These are phyloP conservation scores for Salticus scenicus DNA, from an alignment of 2,888 invertebrate species.

Conservation along the genomic window DNA sequence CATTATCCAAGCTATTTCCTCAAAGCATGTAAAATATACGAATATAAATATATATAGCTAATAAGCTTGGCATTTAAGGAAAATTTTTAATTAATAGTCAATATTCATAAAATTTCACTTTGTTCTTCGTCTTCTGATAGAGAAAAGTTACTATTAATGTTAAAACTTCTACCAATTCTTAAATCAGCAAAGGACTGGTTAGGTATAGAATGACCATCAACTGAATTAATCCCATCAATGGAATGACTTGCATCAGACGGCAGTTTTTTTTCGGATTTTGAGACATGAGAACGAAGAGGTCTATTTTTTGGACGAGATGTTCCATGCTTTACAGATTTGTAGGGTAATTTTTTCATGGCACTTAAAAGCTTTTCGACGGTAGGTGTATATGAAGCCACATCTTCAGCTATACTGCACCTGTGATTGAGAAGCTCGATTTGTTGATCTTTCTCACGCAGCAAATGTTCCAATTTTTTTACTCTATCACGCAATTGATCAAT, in stretches of 20 bases:
- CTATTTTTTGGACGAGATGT: constrained; percentile 49
- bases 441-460: constrained; percentile 71
- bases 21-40: background rate
- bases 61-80: background rate
- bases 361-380: constrained; percentile 70
- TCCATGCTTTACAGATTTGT: constrained; percentile 33
- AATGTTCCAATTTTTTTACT: constrained; percentile 71
- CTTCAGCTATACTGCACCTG: constrained; percentile 66
- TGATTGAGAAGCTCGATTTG: constrained; percentile 70
- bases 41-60: background rate
- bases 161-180: constrained; percentile 72
- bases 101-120: constrained; percentile 64
- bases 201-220: constrained; percentile 55
- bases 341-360: constrained; percentile 71
- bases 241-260: constrained; percentile 46
- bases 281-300: constrained; percentile 35
- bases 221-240: constrained; percentile 45
- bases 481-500: constrained; percentile 66
- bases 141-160: constrained; percentile 72
- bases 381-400: constrained; percentile 70
- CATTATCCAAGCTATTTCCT: background rate
- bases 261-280: constrained; percentile 40
- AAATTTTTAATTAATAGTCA: background rate
- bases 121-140: constrained; percentile 71
- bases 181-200: constrained; percentile 70